Evolutionary conservation across 2,888 invertebrate genomes (phyloP), one percentile per base, ranked within the genome.

Genomic region (Macrophya annulata): DNA sequence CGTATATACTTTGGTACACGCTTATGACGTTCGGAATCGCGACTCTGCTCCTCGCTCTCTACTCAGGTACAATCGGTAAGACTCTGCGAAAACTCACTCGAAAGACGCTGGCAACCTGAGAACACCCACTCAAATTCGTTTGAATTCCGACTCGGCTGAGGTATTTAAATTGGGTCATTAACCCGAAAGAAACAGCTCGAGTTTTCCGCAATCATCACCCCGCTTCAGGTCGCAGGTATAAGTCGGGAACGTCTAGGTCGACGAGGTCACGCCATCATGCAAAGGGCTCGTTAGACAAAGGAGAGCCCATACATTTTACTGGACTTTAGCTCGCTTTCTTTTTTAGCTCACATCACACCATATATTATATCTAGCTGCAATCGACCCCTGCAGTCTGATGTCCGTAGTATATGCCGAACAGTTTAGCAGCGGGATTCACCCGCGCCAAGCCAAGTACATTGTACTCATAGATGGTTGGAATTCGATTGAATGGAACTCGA

Each of bases 91-190:
- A 68, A 37, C 68, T 6, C 55, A 15, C 4, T 6, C 68, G 37
- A 15, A 15, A 37, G 68, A 68, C 68, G 68, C 37, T 37, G 37
- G 6, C 17, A 37, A 68, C 68, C 1, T 0, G 15, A 37, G 6
- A 37, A 31, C 37, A 37, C 68, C 68, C 37, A 68, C 31, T 12
- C 17, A 37, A 17, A 15, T 37, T 25, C 8, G 37, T 37, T 68
- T 6, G 8, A 37, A 68, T 68, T 68, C 37, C 31, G 5, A 12
- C 37, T 15, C 37, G 37, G 37, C 37, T 17, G 12, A 8, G 68
- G 21, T 74, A 74, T 74, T 74, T 45, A 15, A 74, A 74, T 45
- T 74, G 45, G 72, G 10, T 74, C 72, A 74, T 74, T 74, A 74
- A n/a, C 72, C 43, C 21, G 25, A 45, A 21, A 45, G 21, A 74